A percentile compares a stretch with the other conserved stretches of the same genome.
These are phyloP conservation scores for Drosophila mimetica DNA, from an alignment of 2,888 invertebrate species.

Conservation along the genomic window DNA sequence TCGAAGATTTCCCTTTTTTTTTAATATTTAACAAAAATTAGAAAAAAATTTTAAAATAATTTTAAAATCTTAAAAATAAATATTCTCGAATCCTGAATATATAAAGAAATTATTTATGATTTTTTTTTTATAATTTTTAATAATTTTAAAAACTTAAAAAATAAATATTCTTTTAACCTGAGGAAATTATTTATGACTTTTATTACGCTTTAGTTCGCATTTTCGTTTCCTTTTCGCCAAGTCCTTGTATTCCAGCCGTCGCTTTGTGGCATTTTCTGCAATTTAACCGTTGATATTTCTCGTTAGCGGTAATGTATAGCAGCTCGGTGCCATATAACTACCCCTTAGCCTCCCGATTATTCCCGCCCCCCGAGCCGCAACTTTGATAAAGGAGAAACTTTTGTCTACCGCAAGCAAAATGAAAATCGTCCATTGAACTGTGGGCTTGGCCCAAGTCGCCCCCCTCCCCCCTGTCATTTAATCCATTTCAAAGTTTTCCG, in stretches of 20 bases:
- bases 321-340: conserved; percentile 28
- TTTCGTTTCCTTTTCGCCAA: neutral
- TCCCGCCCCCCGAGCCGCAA: neutral
- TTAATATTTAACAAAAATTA: no score
- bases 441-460: conserved; percentile 29
- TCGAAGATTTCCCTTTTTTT: neutral
- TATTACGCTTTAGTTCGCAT: neutral
- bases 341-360: conserved; percentile 1
- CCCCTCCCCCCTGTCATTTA: conserved; percentile 24
- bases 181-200: no score
- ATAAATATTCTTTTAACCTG: no score
- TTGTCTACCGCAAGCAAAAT: conserved; percentile 54
- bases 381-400: conserved; percentile 46
- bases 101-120: no score
- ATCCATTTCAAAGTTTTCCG: conserved; percentile 41
- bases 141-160: no score
- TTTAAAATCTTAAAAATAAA: no score
- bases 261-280: conserved; percentile 59
- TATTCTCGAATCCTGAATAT: no score
- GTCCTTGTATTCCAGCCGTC: neutral
- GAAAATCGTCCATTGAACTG: conserved; percentile 75
- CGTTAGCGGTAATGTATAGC: conserved; percentile 57
- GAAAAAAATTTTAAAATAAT: no score
- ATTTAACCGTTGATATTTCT: conserved; percentile 63
- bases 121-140: no score